Percentiles rank a stretch among this genome's conserved stretches.
These are phyloP conservation scores for Drosophila parabipectinata DNA, from an alignment of 1,140 invertebrate species.

Conservation along the genomic window DNA sequence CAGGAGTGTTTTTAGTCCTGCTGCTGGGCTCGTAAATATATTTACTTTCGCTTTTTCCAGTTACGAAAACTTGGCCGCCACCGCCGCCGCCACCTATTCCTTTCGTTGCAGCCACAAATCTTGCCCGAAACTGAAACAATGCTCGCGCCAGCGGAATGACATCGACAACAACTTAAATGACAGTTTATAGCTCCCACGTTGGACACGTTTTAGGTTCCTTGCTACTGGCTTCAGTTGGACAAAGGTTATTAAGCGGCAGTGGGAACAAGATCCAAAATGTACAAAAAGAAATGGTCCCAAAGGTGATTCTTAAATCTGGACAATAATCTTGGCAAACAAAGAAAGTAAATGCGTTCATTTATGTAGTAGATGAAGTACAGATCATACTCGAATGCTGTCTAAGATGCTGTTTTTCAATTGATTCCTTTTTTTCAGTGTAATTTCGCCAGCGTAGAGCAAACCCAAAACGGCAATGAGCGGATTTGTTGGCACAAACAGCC, in stretches of 20 bases:
- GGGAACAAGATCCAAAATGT: conserved; percentile 22
- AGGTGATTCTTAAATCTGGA: neutral
- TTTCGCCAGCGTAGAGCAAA: conserved; percentile 13
- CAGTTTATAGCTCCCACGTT: conserved; percentile 80
- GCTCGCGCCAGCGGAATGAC: conserved; percentile 58
- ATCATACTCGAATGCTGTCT: too few species aligned
- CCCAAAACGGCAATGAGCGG: conserved; percentile 76
- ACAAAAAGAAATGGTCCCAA: neutral
- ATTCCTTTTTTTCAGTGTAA: neutral
- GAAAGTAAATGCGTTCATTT: too few species aligned
- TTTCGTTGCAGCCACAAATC: conserved; percentile 70
- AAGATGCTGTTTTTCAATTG: too few species aligned
- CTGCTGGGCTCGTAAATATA: conserved; percentile 69
- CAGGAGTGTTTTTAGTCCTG: conserved; percentile 69
- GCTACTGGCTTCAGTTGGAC: conserved; percentile 37
- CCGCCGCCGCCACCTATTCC: conserved; percentile 9
- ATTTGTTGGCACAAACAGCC: conserved; percentile 75
- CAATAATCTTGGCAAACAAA: too few species aligned
- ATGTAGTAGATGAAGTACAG: too few species aligned
- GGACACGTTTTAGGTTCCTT: conserved; percentile 47
- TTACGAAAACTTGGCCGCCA: conserved; percentile 52
- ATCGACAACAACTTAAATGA: conserved; percentile 82
- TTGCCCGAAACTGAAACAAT: conserved; percentile 55
- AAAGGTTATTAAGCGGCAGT: conserved; percentile 72
- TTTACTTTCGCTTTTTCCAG: conserved; percentile 75